Evolutionary conservation across 1,140 invertebrate species (phyloP), one percentile per base, ranked within the genome.

Genomic region (Stenopsyche tienmushanensis): DNA sequence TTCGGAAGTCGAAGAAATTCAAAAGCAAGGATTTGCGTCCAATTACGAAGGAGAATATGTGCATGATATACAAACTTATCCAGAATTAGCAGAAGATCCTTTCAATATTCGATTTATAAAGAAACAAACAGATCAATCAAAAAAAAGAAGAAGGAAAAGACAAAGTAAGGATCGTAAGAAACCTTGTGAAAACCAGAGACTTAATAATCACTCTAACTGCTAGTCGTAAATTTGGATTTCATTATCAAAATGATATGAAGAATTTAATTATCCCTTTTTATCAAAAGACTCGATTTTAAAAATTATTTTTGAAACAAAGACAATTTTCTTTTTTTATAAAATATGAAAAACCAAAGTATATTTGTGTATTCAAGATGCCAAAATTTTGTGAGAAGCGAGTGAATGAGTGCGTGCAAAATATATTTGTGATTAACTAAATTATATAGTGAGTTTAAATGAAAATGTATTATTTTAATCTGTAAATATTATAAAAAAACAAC

Each of bases 51-150:
- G 90, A 50, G 90, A 94, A 72, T 96, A 96, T 80, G 89, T 94
- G 63, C 92, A 96, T 76, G 91, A 95, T 73, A 88, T 94, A 15
- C 86, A 89, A 70, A 80, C 88, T 15, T 97, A 94, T 81, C 94
- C 95, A 0, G 92, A 97, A 75, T 82, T 98, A 10, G 91, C 94
- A 10, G 95, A 97, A 79, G 96, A 98, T 82, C 94, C 94, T 1
- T 96, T 92, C 78, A 97, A 97, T 80, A 88, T 98, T 55, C 86
- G 89, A 70, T 94, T 96, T 74, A 84, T 90, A 9, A 94, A 93
- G 78, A 92, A 92, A 75, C 84, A 87, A 66, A 76, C 81, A 1
- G 85, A 85, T 62, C 80, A 83, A 65, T 82, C 84, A 23, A 86
- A 85, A 73, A 84, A 85, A 63, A 83, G 85, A 66, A 77, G 86